Evolutionary conservation across 2,113 vertebrate species (phyloP).

Genomic region (Burhinus bistriatus): DNA sequence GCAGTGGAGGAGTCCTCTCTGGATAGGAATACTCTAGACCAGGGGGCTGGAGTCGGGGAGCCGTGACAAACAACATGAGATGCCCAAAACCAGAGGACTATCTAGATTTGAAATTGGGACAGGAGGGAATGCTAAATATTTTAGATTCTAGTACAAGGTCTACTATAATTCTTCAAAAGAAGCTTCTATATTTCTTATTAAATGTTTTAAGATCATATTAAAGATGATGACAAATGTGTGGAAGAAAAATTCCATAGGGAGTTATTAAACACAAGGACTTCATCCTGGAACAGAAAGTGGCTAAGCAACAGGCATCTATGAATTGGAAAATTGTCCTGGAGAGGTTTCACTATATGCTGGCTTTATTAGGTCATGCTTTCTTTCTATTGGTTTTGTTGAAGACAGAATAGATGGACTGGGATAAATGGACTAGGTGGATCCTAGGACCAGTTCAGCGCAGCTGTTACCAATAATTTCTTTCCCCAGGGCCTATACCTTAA

Average conservation of each 20-base stretch:
- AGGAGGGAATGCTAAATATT: not conserved
- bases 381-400: not conserved
- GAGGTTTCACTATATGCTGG: not conserved
- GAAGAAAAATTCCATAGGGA: not conserved
- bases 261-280: not conserved
- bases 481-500: not conserved
- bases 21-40: not conserved
- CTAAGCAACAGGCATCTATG: not conserved
- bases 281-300: not conserved
- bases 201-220: not conserved
- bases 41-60: not conserved
- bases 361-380: not conserved
- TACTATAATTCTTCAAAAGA: not conserved
- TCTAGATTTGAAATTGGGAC: not conserved
- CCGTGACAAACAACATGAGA: accelerated
- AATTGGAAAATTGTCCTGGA: not conserved
- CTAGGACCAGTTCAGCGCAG: not conserved
- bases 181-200: not conserved
- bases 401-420: not conserved
- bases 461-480: not conserved
- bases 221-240: not conserved
- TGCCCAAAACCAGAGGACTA: not conserved
- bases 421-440: not conserved
- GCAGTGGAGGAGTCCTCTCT: not conserved
- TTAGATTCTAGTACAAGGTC: not conserved